Evolutionary conservation across 2,888 invertebrate species (phyloP).

Genomic region (Metallyticus violacea): DNA sequence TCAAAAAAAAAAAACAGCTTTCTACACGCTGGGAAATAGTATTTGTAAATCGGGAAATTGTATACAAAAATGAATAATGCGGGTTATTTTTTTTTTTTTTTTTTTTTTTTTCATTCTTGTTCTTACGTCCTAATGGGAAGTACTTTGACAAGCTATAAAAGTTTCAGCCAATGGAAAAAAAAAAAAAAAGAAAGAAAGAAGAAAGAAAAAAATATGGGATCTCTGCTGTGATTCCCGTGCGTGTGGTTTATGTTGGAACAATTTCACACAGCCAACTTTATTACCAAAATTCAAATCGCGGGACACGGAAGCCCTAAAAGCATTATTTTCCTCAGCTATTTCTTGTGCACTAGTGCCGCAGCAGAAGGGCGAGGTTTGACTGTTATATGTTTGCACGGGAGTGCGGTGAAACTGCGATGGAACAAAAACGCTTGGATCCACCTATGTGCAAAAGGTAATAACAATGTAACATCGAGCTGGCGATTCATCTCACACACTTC

Average conservation of each 20-base stretch:
- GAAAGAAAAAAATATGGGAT: too few species aligned
- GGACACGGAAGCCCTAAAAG: not conserved
- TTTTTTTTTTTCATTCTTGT: too few species aligned
- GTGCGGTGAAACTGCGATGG: not conserved
- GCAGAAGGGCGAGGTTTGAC: not conserved
- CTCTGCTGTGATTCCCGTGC: too few species aligned
- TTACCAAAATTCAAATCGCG: not conserved
- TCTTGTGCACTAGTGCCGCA: not conserved
- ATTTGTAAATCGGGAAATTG: too few species aligned
- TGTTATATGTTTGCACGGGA: not conserved
- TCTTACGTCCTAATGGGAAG: too few species aligned
- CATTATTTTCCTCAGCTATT: not conserved
- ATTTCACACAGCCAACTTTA: not conserved
- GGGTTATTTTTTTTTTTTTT: too few species aligned
- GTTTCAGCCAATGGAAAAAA: too few species aligned
- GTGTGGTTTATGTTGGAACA: not conserved
- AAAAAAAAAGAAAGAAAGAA: too few species aligned
- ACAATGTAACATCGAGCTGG: not conserved
- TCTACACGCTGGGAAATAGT: too few species aligned
- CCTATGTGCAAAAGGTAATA: not conserved
- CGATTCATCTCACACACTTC: not conserved
- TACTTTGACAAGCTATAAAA: too few species aligned
- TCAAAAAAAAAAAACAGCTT: too few species aligned
- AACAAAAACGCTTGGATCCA: not conserved
- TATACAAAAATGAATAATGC: too few species aligned